A percentile compares a stretch with the other conserved stretches of the same genome.
phyloP scores from a whole-genome alignment of 2,888 invertebrate species.

The Drosophila leonis region DNA sequence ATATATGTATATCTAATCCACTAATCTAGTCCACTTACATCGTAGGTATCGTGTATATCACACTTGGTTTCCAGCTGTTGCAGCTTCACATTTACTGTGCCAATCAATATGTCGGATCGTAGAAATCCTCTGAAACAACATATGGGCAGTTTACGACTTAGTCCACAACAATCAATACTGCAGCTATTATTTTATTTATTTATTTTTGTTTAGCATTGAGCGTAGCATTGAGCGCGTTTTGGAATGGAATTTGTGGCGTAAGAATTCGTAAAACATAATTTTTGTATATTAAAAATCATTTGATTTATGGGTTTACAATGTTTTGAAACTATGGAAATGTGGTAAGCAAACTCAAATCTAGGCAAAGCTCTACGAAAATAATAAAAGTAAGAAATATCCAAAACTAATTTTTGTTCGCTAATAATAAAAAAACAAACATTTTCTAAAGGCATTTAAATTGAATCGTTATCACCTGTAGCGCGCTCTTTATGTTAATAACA shows the following conservation, averaged over 20 bases:
- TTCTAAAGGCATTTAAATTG: background rate
- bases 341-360: conserved; percentile 35
- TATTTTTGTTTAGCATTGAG: conserved; percentile 42
- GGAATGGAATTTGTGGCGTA: conserved; percentile 59
- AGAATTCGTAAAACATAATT: conserved; percentile 59
- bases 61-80: conserved; percentile 95
- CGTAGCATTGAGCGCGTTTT: conserved; percentile 54
- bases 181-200: conserved; percentile 76
- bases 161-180: conserved; percentile 85
- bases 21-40: conserved; percentile 89
- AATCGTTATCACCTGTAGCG: background rate
- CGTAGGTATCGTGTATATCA: conserved; percentile 95
- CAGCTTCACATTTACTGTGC: conserved; percentile 93
- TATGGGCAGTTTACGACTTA: conserved; percentile 85
- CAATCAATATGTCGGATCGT: conserved; percentile 94
- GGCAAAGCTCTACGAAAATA: conserved; percentile 21
- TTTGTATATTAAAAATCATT: conserved; percentile 52
- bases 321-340: conserved; percentile 42
- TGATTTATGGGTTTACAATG: conserved; percentile 23
- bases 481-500: background rate
- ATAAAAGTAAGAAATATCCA: background rate
- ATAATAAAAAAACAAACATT: background rate
- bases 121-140: conserved; percentile 97
- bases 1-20: background rate
- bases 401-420: background rate